Evolutionary conservation across 2,797 vertebrate genomes (phyloP).

Genomic region (Phyllotis vaccarum): DNA sequence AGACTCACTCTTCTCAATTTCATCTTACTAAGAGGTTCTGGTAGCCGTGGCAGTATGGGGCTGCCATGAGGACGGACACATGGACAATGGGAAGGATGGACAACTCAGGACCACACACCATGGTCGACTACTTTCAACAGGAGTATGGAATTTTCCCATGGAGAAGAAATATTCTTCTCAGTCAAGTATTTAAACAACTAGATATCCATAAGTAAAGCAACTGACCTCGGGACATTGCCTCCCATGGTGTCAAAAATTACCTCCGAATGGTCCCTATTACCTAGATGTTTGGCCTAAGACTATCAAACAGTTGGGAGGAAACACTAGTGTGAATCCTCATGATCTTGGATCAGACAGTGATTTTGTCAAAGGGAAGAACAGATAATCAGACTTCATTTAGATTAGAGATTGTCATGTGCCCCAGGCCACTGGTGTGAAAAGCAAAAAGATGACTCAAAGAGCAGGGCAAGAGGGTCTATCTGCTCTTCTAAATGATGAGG

Average conservation of each 20-base stretch:
- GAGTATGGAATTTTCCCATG: not conserved
- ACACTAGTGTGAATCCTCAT: not conserved
- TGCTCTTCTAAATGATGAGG: not conserved
- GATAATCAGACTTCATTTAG: not conserved
- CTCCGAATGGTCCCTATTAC: not conserved
- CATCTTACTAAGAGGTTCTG: not conserved
- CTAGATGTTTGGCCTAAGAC: not conserved
- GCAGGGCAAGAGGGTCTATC: not conserved
- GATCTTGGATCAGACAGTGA: not conserved
- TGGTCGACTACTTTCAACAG: not conserved
- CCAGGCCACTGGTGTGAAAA: not conserved
- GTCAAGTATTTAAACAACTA: not conserved
- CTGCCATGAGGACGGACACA: not conserved
- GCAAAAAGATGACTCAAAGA: not conserved
- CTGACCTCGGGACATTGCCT: not conserved
- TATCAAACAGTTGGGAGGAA: constrained; percentile 18
- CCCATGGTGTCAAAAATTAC: not conserved
- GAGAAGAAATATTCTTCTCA: constrained; percentile 12
- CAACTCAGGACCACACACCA: not conserved
- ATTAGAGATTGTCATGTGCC: not conserved
- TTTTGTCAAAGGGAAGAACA: constrained; percentile 40
- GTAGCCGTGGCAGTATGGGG: not conserved
- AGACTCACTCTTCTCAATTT: not conserved
- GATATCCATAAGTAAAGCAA: not conserved
- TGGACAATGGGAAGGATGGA: not conserved